These are phyloP conservation scores for Platypus cylindrus DNA, from an alignment of 2,888 invertebrate genomes.

Conservation along the genomic window DNA sequence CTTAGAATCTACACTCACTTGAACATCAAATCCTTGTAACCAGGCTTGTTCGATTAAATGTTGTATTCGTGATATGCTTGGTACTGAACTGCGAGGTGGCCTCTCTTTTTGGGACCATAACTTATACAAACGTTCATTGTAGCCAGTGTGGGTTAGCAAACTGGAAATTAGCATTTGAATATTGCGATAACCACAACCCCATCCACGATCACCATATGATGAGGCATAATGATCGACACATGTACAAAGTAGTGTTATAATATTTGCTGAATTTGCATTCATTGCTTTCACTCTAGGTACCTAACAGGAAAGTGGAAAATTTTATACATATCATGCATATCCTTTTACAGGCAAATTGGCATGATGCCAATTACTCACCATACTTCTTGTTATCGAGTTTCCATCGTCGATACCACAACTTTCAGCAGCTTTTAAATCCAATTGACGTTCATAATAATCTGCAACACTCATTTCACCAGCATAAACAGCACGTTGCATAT, in stretches of 20 bases:
- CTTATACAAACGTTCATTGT: conserved; percentile 46
- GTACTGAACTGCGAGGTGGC: conserved; percentile 56
- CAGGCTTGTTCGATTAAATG: conserved; percentile 73
- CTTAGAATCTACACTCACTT: conserved; percentile 47
- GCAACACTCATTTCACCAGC: conserved; percentile 75
- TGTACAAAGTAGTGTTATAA: conserved; percentile 62
- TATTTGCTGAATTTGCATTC: conserved; percentile 44
- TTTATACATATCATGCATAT: no score
- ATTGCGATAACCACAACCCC: conserved; percentile 89
- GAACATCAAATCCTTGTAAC: conserved; percentile 66
- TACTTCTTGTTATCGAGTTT: conserved; percentile 67
- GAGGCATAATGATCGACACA: conserved; percentile 78
- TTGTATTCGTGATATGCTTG: conserved; percentile 75
- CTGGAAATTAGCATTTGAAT: conserved; percentile 86
- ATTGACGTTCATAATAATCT: conserved; percentile 72
- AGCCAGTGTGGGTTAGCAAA: conserved; percentile 55
- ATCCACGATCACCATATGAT: conserved; percentile 79
- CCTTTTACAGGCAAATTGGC: no score
- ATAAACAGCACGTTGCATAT: conserved; percentile 72
- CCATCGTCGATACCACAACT: conserved; percentile 72
- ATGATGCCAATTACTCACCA: conserved; percentile 28
- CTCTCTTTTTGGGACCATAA: conserved; percentile 34
- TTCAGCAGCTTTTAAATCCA: conserved; percentile 61
- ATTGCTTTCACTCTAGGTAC: conserved; percentile 39
- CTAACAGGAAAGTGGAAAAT: conserved; percentile 19